Evolutionary conservation across 2,797 vertebrate genomes (phyloP), one percentile per base, ranked within the genome.

Genomic region (Chrosomus eos): DNA sequence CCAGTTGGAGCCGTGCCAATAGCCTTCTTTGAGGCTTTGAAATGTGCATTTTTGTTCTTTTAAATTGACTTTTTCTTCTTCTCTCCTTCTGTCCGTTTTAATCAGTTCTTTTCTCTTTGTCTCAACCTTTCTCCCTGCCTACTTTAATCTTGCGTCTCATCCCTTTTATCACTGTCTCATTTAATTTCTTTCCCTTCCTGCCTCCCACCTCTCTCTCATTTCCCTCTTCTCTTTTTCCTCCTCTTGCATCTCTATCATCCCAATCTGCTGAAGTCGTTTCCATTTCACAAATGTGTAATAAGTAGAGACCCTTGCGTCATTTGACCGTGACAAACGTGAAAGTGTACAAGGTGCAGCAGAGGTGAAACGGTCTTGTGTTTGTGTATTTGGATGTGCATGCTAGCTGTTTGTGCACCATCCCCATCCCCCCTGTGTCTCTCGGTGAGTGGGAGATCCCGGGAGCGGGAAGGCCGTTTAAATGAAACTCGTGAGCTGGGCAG

Each of bases 1-100:
- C 90, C 87, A 92, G 90, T 89, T 96, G 95, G 95, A 93, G 82
- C 90, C 0, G 78, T 88, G 94, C 95, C 96, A 93, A 75, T 73
- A 86, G 87, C 73, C 79, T 77, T 91, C 92, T 93, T 90, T 84
- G 89, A 89, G 1, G 28, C 90, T 88, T 38, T 76, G 90, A 89
- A 91, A 90, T 18, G 36, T 70, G 14, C 43, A 80, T 90, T 36
- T 82, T 86, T 77, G 84, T 60, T 85, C 31, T 14, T 66, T 84
- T 84, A 78, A 64, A 60, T 80, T 3, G 62, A 11, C 85, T 70
- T 81, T 51, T 28, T 48, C 31, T 51, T n/a, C 2, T 40, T 36
- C 62, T 67, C 16, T 51, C 38, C 67, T 80, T 87, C 40, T 82
- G 77, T 77, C 55, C 76, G 67, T 64, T 40, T 85, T 64, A 36